These are phyloP conservation scores for Aramus guarauna DNA, from an alignment of 2,113 vertebrate genomes.

Conservation along the genomic window DNA sequence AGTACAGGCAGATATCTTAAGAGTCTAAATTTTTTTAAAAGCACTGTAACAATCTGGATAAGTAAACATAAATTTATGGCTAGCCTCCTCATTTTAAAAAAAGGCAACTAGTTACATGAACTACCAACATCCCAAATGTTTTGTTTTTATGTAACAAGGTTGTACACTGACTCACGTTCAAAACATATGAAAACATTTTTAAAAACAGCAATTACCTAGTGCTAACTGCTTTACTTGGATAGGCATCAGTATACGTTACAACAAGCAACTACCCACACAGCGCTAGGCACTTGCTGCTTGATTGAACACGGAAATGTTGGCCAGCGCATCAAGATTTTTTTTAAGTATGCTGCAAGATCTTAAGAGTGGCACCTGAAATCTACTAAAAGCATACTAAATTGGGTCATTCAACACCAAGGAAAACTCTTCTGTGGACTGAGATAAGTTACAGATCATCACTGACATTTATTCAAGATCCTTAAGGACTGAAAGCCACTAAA, in stretches of 20 bases:
- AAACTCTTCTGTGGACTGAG: background rate
- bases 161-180: background rate
- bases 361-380: background rate
- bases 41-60: background rate
- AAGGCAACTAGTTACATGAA: background rate
- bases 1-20: background rate
- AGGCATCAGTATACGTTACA: background rate
- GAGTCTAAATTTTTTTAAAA: background rate
- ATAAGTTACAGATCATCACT: background rate
- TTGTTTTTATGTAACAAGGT: background rate
- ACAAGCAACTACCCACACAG: background rate
- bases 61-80: background rate
- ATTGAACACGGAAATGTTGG: background rate
- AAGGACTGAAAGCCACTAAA: background rate
- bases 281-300: background rate
- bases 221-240: background rate
- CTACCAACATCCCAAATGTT: background rate
- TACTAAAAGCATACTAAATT: background rate
- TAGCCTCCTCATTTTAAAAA: background rate
- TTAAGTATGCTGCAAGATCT: background rate
- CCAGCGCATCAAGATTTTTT: background rate
- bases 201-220: background rate
- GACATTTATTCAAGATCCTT: background rate
- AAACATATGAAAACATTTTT: background rate
- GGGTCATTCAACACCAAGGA: background rate